These are phyloP conservation scores for Mesitornis unicolor DNA, from an alignment of 2,113 vertebrate species.

Conservation along the genomic window DNA sequence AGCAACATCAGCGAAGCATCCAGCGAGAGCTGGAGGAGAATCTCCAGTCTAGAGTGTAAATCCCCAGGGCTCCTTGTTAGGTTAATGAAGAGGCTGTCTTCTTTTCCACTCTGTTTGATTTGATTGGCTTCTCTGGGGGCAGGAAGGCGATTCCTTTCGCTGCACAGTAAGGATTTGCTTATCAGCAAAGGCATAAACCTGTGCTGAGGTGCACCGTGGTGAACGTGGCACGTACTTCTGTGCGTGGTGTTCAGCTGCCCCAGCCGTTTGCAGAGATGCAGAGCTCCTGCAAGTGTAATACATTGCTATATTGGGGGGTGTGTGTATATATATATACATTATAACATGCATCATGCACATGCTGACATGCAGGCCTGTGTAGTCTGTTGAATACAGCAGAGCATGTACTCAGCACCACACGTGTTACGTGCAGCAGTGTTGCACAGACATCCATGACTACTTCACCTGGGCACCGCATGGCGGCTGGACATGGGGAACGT, in stretches of 20 bases:
- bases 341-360: rapidly evolving
- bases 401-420: rapidly evolving
- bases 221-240: neutral
- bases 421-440: rapidly evolving
- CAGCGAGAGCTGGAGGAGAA: neutral
- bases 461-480: neutral
- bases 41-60: neutral
- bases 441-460: rapidly evolving
- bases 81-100: constrained; percentile 64
- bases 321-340: too few relatives aligned
- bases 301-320: too few relatives aligned
- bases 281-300: neutral
- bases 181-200: neutral
- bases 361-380: rapidly evolving
- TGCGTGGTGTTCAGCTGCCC: neutral
- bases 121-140: constrained; percentile 60
- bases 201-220: neutral
- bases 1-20: neutral
- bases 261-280: neutral
- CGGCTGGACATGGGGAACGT: neutral
- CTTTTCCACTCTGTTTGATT: constrained; percentile 54
- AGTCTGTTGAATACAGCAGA: rapidly evolving
- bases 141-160: neutral
- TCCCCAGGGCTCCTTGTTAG: constrained; percentile 59
- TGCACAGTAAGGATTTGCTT: constrained; percentile 27